Evolutionary conservation across 2,797 vertebrate genomes (phyloP).

Genomic region (Lacerta agilis): DNA sequence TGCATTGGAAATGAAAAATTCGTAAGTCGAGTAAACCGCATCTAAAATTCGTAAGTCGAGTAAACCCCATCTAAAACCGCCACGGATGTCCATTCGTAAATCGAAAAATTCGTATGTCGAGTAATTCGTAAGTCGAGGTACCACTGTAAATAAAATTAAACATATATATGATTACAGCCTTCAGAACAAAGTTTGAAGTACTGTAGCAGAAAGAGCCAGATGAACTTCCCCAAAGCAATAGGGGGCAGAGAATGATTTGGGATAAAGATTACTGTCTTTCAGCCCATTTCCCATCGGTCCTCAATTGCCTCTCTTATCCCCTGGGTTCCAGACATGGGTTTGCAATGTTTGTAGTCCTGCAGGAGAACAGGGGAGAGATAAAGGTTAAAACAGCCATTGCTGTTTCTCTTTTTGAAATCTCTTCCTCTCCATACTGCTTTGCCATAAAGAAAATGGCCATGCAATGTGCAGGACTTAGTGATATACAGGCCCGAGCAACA

Average conservation of each 20-base stretch:
- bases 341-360: neutral
- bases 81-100: no score
- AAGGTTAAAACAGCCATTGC: neutral
- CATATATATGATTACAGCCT: no score
- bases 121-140: no score
- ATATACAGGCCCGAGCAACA: conserved; percentile 61
- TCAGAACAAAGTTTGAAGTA: neutral
- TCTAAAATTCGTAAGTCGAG: no score
- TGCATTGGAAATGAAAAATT: no score
- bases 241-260: neutral
- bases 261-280: neutral
- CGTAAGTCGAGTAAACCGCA: no score
- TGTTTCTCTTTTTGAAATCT: neutral
- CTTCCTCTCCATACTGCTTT: neutral
- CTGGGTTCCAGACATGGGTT: neutral
- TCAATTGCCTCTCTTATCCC: neutral
- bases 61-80: no score
- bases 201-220: neutral
- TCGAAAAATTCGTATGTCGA: no score
- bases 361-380: neutral
- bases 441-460: neutral
- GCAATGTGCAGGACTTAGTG: conserved; percentile 20
- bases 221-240: no score
- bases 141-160: no score
- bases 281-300: neutral